Evolutionary conservation across 2,888 invertebrate genomes (phyloP).

Genomic region (Zaprionus bogoriensis): DNA sequence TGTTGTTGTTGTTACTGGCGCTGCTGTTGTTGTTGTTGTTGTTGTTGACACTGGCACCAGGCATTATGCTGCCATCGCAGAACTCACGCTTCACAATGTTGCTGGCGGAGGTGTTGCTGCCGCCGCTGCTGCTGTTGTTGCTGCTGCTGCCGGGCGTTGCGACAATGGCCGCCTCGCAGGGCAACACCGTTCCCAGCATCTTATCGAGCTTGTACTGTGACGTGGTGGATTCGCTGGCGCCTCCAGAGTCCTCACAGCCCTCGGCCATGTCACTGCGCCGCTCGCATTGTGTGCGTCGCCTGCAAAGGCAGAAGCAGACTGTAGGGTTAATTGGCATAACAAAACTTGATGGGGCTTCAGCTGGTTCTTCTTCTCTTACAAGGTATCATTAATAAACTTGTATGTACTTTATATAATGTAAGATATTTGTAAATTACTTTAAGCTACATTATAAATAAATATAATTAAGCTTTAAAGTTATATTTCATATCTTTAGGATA

Average conservation of each 20-base stretch:
- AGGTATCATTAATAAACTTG: too few species aligned
- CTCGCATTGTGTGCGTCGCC: constrained; percentile 80
- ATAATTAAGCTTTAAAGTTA: too few species aligned
- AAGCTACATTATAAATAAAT: too few species aligned
- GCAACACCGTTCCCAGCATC: constrained; percentile 83
- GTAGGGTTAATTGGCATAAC: too few species aligned
- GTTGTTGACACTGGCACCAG: constrained; percentile 68
- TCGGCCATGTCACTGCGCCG: constrained; percentile 89
- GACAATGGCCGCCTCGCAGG: constrained; percentile 82
- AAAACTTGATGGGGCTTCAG: too few species aligned
- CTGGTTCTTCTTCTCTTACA: too few species aligned
- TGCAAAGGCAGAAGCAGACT: constrained; percentile 81
- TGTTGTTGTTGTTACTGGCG: constrained; percentile 56
- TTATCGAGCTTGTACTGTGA: constrained; percentile 66
- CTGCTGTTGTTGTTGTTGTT: constrained; percentile 55
- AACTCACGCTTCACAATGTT: constrained; percentile 82
- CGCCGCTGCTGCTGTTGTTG: constrained; percentile 36
- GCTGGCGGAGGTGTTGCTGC: constrained; percentile 38
- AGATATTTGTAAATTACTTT: too few species aligned
- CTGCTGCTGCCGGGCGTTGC: constrained; percentile 76
- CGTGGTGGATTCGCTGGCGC: constrained; percentile 65
- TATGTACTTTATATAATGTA: too few species aligned
- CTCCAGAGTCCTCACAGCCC: constrained; percentile 86
- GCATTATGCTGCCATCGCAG: constrained; percentile 78
- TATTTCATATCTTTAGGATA: too few species aligned